These are phyloP conservation scores for Drosophila kepulauana DNA, from an alignment of 1,140 invertebrate species.

Conservation along the genomic window DNA sequence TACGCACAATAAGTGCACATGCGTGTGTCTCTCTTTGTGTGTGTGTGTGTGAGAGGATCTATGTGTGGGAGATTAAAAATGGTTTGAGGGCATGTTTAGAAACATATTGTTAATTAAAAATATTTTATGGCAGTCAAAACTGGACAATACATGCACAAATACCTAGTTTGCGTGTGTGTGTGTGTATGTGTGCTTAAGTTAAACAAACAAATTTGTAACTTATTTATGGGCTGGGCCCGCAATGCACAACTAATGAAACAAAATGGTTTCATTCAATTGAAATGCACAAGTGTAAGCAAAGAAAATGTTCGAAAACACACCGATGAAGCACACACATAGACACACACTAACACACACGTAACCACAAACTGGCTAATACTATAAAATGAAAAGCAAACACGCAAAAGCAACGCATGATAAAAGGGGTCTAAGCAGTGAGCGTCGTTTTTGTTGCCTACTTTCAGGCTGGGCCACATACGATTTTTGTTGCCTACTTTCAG, in stretches of 20 bases:
- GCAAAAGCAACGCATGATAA: conserved; percentile 41
- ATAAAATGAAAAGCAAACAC: conserved; percentile 68
- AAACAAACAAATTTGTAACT: conserved; percentile 39
- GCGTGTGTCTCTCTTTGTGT: conserved; percentile 12
- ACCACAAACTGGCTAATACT: conserved; percentile 47
- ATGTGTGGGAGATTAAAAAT: conserved; percentile 49
- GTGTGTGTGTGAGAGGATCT: neutral
- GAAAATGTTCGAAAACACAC: conserved; percentile 30
- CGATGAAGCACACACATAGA: conserved; percentile 14
- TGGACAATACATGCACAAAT: conserved; percentile 9
- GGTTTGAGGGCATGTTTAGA: conserved; percentile 34
- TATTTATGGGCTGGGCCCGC: conserved; percentile 41
- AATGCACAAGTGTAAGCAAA: conserved; percentile 24
- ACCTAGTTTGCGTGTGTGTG: neutral
- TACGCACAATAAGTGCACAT: conserved; percentile 9
- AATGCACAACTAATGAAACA: conserved; percentile 52
- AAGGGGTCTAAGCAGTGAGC: neutral
- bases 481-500: conserved; percentile 46
- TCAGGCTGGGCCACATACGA: conserved; percentile 44
- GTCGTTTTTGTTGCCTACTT: conserved; percentile 53
- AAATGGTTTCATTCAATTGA: conserved; percentile 36
- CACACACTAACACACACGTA: conserved; percentile 5
- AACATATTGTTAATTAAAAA: conserved; percentile 77
- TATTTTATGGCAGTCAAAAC: conserved; percentile 55
- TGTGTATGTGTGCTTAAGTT: conserved; percentile 5